These are phyloP conservation scores for Ptiloglossa arizonensis DNA, from an alignment of 1,140 invertebrate genomes.

Conservation along the genomic window DNA sequence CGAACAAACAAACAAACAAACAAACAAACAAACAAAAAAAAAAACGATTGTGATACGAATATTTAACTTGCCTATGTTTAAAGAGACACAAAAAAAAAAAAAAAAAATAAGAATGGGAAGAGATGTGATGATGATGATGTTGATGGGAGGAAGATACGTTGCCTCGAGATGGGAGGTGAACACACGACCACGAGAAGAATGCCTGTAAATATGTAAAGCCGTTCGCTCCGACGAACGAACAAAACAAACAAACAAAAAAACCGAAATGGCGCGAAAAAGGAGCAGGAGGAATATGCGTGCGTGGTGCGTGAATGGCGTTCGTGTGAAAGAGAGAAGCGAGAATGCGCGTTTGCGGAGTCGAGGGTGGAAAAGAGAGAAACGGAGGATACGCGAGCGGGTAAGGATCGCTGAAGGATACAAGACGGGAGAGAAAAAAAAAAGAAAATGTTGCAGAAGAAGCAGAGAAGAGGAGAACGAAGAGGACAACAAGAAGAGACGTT, in stretches of 20 bases:
- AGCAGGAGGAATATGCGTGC: constrained; percentile 20
- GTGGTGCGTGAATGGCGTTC: constrained; percentile 20
- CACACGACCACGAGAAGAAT: constrained; percentile 69
- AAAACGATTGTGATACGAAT: constrained; percentile 82
- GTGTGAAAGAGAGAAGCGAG: constrained; percentile 48
- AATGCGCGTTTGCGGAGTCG: constrained; percentile 31
- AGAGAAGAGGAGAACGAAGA: constrained; percentile 10
- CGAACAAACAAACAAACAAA: constrained; percentile 60
- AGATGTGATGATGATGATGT: not conserved
- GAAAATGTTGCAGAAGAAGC: constrained; percentile 19
- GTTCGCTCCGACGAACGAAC: constrained; percentile 55
- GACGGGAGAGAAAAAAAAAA: not conserved
- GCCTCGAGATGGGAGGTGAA: constrained; percentile 48
- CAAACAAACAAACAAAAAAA: constrained; percentile 57
- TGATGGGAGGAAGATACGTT: constrained; percentile 32
- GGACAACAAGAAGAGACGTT: constrained; percentile 33
- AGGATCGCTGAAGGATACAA: constrained; percentile 2
- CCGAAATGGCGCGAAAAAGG: constrained; percentile 31
- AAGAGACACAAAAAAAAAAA: constrained; percentile 56
- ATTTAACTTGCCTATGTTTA: constrained; percentile 82
- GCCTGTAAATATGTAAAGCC: constrained; percentile 75
- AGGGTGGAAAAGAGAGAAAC: constrained; percentile 2
- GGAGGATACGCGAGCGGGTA: not conserved
- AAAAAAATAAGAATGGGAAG: constrained; percentile 23
- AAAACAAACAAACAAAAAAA: constrained; percentile 27